Percentiles rank a stretch among this genome's conserved stretches.
Evolutionary conservation across 2,797 vertebrate species (phyloP).

Genomic region (Loris lydekkerianus): DNA sequence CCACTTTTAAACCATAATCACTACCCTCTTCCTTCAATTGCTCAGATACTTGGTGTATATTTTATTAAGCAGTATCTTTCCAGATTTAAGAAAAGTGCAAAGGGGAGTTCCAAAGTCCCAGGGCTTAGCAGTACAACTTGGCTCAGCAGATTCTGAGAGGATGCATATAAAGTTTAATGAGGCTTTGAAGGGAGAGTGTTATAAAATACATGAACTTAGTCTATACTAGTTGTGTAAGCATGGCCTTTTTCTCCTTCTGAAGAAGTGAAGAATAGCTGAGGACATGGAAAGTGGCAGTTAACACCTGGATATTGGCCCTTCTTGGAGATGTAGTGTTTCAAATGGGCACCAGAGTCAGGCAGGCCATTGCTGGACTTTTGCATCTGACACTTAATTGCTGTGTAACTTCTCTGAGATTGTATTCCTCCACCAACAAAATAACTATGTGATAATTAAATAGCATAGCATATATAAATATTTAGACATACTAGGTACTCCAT

Average conservation of each 20-base stretch:
- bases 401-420: neutral
- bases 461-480: neutral
- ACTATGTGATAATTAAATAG: constrained; percentile 12
- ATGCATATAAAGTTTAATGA: constrained; percentile 25
- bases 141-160: constrained; percentile 35
- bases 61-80: constrained; percentile 72
- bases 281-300: neutral
- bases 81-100: constrained; percentile 60
- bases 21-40: constrained; percentile 71
- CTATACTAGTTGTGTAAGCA: neutral
- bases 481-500: neutral
- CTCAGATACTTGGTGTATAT: constrained; percentile 63
- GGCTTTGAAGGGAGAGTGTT: constrained; percentile 45
- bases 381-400: neutral
- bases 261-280: neutral
- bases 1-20: constrained; percentile 74
- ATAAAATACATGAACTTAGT: neutral
- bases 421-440: neutral
- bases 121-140: neutral
- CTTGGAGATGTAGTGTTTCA: neutral
- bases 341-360: neutral
- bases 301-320: neutral
- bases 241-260: neutral
- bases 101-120: neutral
- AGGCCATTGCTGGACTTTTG: neutral